Conservation (phyloP, 2,797 vertebrate genomes). For the Glossophaga mutica region DNA sequence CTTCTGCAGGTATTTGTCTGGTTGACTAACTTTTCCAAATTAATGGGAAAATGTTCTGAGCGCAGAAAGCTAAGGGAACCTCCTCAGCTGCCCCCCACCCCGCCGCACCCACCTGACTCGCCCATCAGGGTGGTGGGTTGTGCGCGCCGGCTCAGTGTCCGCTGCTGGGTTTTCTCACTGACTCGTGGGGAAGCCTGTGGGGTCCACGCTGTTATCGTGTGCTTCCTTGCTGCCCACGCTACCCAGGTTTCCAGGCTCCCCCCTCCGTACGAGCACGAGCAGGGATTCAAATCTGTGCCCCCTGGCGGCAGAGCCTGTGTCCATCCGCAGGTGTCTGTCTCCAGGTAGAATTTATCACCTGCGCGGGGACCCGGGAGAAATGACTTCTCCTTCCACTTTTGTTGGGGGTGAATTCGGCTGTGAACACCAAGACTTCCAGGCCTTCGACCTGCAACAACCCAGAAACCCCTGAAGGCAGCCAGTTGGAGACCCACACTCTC, state of each 20-base stretch:
- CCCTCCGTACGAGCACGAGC: fast-evolving
- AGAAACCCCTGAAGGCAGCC: not conserved
- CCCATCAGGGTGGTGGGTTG: fast-evolving
- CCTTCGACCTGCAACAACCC: not conserved
- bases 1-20: not conserved
- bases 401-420: not conserved
- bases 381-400: not conserved
- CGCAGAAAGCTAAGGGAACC: not conserved
- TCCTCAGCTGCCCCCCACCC: not conserved
- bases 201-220: fast-evolving
- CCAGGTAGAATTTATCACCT: not conserved
- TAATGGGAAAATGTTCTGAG: not conserved
- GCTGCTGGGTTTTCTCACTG: fast-evolving
- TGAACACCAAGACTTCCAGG: not conserved
- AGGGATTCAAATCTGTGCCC: not conserved
- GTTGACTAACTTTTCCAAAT: not conserved
- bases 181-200: fast-evolving
- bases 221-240: not conserved
- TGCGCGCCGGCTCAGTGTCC: fast-evolving
- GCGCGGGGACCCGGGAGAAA: not conserved
- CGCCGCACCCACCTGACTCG: too few species aligned
- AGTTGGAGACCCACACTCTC: not conserved
- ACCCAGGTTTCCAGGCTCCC: not conserved
- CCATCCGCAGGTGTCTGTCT: not conserved
- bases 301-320: too few species aligned